A percentile compares a stretch with the other conserved stretches of the same genome.
Evolutionary conservation across 2,113 vertebrate genomes (phyloP).

Genomic region (Halichoerus grypus): DNA sequence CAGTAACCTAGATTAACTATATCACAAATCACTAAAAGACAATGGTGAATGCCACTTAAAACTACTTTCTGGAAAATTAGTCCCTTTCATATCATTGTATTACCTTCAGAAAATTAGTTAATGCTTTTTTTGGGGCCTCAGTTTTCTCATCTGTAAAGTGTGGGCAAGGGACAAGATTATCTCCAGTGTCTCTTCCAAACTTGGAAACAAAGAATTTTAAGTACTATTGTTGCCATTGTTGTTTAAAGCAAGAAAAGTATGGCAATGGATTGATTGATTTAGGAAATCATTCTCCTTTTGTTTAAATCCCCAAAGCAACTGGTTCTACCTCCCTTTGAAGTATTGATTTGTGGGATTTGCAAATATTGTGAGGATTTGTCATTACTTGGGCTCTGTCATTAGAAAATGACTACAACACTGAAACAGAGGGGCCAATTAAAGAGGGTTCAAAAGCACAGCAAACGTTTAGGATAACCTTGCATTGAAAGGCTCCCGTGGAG

Average conservation of each 20-base stretch:
- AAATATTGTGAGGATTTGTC: neutral
- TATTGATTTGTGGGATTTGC: neutral
- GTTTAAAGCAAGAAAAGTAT: neutral
- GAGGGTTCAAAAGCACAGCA: neutral
- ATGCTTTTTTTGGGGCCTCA: neutral
- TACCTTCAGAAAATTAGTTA: neutral
- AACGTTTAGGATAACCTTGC: neutral
- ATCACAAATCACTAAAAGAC: neutral
- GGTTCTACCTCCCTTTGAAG: neutral
- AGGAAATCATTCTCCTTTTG: neutral
- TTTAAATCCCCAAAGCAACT: constrained; percentile 41
- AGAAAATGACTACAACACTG: neutral
- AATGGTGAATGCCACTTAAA: neutral
- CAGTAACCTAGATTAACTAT: neutral
- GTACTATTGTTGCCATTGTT: neutral
- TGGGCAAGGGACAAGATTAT: neutral
- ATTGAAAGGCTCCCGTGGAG: neutral
- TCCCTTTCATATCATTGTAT: neutral
- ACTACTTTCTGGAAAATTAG: neutral
- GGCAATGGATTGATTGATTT: neutral
- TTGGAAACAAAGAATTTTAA: neutral
- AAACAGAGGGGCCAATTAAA: constrained; percentile 30
- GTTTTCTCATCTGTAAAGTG: neutral
- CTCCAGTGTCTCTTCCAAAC: neutral
- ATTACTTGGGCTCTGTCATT: constrained; percentile 6